Evolutionary conservation across 2,113 vertebrate genomes (phyloP).

Genomic region (Rhynchopsitta pachyrhyncha): DNA sequence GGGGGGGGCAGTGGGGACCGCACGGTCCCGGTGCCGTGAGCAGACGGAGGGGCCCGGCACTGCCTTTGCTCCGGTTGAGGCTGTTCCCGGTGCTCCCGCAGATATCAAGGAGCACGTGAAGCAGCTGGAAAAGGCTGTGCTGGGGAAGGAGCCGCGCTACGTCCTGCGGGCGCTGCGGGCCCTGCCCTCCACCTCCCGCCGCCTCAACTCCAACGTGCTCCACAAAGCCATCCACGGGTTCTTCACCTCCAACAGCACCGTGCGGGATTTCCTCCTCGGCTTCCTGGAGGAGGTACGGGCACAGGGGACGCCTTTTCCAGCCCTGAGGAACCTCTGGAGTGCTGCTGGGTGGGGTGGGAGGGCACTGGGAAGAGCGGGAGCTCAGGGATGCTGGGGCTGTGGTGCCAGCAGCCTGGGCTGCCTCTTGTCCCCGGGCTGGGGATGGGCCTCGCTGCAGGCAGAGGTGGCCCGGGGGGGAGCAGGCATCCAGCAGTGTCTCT

Average conservation of each 20-base stretch:
- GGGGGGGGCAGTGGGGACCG: too few species aligned
- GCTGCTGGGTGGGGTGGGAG: not conserved
- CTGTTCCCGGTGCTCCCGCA: constrained; percentile 11
- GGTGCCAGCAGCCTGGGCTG: not conserved
- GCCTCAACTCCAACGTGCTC: constrained; percentile 91
- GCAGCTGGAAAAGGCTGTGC: constrained; percentile 96
- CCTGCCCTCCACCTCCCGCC: constrained; percentile 91
- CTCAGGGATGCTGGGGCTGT: not conserved
- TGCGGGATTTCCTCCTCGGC: constrained; percentile 86
- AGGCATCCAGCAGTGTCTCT: not conserved
- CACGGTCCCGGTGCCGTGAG: accelerated
- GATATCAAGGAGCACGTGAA: constrained; percentile 97
- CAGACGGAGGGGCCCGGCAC: accelerated
- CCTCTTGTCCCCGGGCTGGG: not conserved
- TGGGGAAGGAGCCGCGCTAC: constrained; percentile 93
- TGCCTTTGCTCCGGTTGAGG: not conserved
- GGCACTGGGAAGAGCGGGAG: not conserved
- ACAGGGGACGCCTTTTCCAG: accelerated
- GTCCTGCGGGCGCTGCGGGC: constrained; percentile 90
- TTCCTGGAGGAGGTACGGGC: constrained; percentile 90
- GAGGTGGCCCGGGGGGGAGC: accelerated
- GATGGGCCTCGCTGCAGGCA: accelerated
- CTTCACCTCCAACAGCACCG: constrained; percentile 87
- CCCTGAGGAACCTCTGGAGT: not conserved
- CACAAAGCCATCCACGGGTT: constrained; percentile 90